phyloP scores from a whole-genome alignment of 2,797 vertebrate species.

The Enteromius mattozi region DNA sequence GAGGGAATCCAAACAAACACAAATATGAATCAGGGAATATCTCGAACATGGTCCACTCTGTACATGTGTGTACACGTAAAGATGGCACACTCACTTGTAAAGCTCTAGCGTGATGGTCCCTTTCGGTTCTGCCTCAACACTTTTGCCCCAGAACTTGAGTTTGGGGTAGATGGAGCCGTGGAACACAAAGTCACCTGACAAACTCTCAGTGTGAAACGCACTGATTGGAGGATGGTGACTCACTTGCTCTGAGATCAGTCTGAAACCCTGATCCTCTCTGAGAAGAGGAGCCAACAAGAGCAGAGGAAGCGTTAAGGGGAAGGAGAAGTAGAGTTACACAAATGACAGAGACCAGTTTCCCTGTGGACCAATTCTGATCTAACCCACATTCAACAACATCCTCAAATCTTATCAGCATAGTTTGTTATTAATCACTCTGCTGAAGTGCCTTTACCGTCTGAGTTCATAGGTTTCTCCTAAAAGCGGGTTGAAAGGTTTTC shows the following conservation, averaged over 20 bases:
- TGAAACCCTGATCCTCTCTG: conserved; percentile 93
- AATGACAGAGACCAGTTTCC: conserved; percentile 10
- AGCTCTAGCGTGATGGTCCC: conserved; percentile 96
- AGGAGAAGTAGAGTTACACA: conserved; percentile 32
- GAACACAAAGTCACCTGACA: conserved; percentile 90
- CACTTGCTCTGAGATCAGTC: conserved; percentile 94
- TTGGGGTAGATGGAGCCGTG: conserved; percentile 98
- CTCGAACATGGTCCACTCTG: not conserved
- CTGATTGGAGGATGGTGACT: conserved; percentile 97
- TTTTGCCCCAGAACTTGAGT: conserved; percentile 98
- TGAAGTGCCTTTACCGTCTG: conserved; percentile 78
- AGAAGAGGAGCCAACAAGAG: conserved; percentile 8
- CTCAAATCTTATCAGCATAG: conserved; percentile 24
- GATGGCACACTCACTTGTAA: conserved; percentile 81
- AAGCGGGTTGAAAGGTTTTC: conserved; percentile 97
- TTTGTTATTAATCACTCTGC: not conserved
- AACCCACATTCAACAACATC: conserved; percentile 8
- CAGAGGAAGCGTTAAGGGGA: not conserved
- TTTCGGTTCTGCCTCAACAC: conserved; percentile 94
- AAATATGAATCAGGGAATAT: not conserved
- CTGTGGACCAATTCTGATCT: not conserved
- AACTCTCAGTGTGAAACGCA: conserved; percentile 94
- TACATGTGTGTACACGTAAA: not conserved
- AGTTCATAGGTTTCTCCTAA: conserved; percentile 96
- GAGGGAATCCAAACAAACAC: not conserved